Evolutionary conservation across 1,140 invertebrate species (phyloP).

Genomic region (Psilanteris sp.): DNA sequence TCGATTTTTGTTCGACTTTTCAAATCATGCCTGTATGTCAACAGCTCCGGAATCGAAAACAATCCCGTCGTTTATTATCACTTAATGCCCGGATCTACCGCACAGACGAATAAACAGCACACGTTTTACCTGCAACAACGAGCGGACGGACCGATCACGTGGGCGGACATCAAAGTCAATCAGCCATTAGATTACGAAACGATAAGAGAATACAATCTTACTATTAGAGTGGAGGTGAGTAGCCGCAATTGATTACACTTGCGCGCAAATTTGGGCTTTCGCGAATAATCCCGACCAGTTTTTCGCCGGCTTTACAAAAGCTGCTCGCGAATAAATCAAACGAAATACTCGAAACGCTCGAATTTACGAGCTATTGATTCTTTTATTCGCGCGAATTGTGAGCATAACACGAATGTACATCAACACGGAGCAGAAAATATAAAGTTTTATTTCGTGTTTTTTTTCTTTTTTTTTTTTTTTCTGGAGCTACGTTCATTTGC

Average conservation of each 20-base stretch:
- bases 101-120: slow-evolving; percentile 96
- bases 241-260: neutral
- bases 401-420: slow-evolving; percentile 16
- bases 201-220: slow-evolving; percentile 97
- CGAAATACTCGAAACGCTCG: slow-evolving; percentile 12
- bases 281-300: neutral
- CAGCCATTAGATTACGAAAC: slow-evolving; percentile 96
- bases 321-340: slow-evolving; percentile 32
- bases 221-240: slow-evolving; percentile 95
- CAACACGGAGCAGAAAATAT: neutral
- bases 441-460: too few relatives aligned
- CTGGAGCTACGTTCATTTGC: too few relatives aligned
- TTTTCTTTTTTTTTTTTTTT: too few relatives aligned
- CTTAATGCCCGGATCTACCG: slow-evolving; percentile 95
- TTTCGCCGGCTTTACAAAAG: slow-evolving; percentile 6
- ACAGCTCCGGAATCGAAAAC: slow-evolving; percentile 95
- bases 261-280: neutral
- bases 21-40: slow-evolving; percentile 73
- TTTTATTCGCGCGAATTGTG: slow-evolving; percentile 23
- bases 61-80: slow-evolving; percentile 97
- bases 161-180: slow-evolving; percentile 97
- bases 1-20: slow-evolving; percentile 15
- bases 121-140: slow-evolving; percentile 97
- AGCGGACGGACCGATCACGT: slow-evolving; percentile 92
- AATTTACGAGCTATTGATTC: slow-evolving; percentile 51